Base-by-base conservation (phyloP, 2,797 vertebrate species). In the Rhinichthys osculus region DNA sequence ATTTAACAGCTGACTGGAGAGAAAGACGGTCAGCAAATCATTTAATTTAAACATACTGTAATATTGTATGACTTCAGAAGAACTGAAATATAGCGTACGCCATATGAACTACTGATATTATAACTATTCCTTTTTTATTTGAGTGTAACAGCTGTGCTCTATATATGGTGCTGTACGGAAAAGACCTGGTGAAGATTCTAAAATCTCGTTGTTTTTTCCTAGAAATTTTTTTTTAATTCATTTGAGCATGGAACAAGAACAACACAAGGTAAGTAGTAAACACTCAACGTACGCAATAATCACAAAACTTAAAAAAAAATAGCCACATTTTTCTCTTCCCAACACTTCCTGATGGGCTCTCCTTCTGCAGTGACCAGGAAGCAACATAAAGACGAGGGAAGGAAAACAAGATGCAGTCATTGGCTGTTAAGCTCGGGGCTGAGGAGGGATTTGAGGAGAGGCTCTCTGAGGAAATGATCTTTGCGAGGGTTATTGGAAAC, bases 311-410 rank as follows among this genome's bases (percentile, higher is more conserved):
- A 27, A 27, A 27, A 27, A 54, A 21, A 76, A 77, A n/a, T 8
- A 17, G 23, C 7, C 40, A 47, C 6, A 52, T 81, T 81, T 66
- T 80, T 50, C 33, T 54, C 21, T 13, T 72, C 62, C 27, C n/a
- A 72, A 92, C 4, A 59, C 19, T 54, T 91, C 89, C 47, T n/a
- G 40, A 89, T 95, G 92, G 42, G 80, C 77, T 59, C 62, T 42
- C 47, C 59, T 83, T 62, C 30, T 78, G 81, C 69, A 67, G 38
- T 66, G 54, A 84, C 71, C 78, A 47, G 21, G 38, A 67, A 42
- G 40, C 40, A 70, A 27, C 50, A 47, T 70, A n/a, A 47, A 84
- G 2, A 42, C 10, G 42, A 81, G 42, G 52, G 64, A 47, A 70
- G 66, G 38, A 85, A 86, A 67, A 66, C 27, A 84, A 70, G 59